phyloP scores from a whole-genome alignment of 2,888 invertebrate genomes.

The Ectropis crepuscularia region DNA sequence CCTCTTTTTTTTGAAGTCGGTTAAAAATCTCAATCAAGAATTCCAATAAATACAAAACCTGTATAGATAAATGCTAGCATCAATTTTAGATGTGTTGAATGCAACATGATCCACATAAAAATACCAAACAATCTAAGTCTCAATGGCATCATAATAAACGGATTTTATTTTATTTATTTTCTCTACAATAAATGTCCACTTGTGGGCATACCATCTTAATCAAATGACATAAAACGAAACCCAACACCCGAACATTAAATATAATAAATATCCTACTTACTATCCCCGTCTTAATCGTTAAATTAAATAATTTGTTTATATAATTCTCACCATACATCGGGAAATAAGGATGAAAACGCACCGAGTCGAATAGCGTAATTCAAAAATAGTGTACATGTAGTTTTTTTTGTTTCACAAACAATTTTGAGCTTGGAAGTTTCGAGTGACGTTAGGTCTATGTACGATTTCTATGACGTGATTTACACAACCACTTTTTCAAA shows the following conservation, averaged over 20 bases:
- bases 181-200: slow-evolving; percentile 17
- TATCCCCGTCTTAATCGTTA: slow-evolving; percentile 39
- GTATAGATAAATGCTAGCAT: background rate
- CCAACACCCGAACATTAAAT: slow-evolving; percentile 35
- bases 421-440: too few relatives aligned
- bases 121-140: slow-evolving; percentile 3
- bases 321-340: slow-evolving; percentile 41
- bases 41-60: too few relatives aligned
- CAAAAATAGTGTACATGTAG: background rate
- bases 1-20: too few relatives aligned
- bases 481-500: too few relatives aligned
- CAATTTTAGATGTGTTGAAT: background rate
- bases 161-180: slow-evolving; percentile 26
- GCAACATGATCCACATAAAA: slow-evolving; percentile 15
- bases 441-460: too few relatives aligned
- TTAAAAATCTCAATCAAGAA: too few relatives aligned
- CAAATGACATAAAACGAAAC: slow-evolving; percentile 36
- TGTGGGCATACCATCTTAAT: slow-evolving; percentile 31
- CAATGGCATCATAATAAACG: slow-evolving; percentile 16
- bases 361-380: background rate
- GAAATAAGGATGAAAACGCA: slow-evolving; percentile 13
- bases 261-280: slow-evolving; percentile 43
- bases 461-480: too few relatives aligned
- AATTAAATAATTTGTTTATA: slow-evolving; percentile 45
- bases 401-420: too few relatives aligned